Percentiles rank a stretch among this genome's conserved stretches.
phyloP scores from a whole-genome alignment of 2,888 invertebrate species.

The Atethmia centrago region DNA sequence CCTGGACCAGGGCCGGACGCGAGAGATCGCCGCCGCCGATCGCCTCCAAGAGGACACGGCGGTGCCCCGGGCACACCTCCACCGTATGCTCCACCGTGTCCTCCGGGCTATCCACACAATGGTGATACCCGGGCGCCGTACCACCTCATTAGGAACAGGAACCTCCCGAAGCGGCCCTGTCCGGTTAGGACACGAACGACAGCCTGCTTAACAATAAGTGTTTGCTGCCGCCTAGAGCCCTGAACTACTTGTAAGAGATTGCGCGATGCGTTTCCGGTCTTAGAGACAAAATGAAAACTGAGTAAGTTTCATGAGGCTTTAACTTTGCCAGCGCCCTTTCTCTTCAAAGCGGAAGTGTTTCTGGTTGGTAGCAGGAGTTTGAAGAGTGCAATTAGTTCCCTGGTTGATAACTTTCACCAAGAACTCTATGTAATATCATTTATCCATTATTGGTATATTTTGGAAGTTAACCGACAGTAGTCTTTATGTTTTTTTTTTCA shows the following conservation, averaged over 20 bases:
- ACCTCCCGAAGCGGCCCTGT: too few relatives aligned
- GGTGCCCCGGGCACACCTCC: too few relatives aligned
- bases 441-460: not conserved
- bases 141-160: too few relatives aligned
- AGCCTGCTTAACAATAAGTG: too few relatives aligned
- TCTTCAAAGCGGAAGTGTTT: not conserved
- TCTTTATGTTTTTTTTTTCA: constrained; percentile 43
- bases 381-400: not conserved
- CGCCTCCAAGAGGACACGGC: too few relatives aligned
- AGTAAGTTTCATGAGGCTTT: not conserved
- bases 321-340: not conserved
- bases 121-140: too few relatives aligned
- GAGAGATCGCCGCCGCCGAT: too few relatives aligned
- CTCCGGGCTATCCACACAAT: too few relatives aligned
- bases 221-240: too few relatives aligned
- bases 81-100: too few relatives aligned
- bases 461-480: not conserved
- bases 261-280: not conserved
- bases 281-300: not conserved
- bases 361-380: not conserved
- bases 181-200: too few relatives aligned
- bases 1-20: too few relatives aligned
- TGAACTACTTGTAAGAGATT: not conserved
- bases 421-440: not conserved
- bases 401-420: not conserved